Percentiles rank a stretch among this genome's conserved stretches.
These are phyloP conservation scores for Peromyscus melanophrys DNA, from an alignment of 2,797 vertebrate genomes.

Conservation along the genomic window DNA sequence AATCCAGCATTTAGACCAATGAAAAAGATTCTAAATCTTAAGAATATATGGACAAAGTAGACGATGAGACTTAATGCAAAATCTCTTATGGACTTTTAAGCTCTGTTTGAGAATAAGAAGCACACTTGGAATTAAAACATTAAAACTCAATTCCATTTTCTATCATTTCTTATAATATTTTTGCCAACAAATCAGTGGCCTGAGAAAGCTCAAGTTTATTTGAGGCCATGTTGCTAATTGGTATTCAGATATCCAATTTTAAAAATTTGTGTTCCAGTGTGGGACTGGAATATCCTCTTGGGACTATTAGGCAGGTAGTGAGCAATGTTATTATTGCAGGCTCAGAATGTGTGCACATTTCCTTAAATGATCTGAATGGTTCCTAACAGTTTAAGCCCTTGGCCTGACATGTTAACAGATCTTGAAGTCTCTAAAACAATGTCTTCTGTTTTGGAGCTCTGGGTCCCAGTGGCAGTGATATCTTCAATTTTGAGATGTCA, in stretches of 20 bases:
- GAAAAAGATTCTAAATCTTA: conserved; percentile 2
- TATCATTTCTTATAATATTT: conserved; percentile 19
- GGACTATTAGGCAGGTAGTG: conserved; percentile 65
- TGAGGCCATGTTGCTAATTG: conserved; percentile 51
- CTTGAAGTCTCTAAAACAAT: neutral
- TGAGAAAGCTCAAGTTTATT: conserved; percentile 57
- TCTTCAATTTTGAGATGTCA: neutral
- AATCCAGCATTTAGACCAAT: neutral
- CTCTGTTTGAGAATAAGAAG: conserved; percentile 18
- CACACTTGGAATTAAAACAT: neutral
- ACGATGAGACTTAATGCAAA: neutral
- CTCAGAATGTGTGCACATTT: conserved; percentile 3
- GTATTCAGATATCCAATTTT: conserved; percentile 35
- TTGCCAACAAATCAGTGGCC: conserved; percentile 36
- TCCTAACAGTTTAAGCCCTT: neutral
- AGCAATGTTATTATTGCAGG: conserved; percentile 55
- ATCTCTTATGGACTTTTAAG: neutral
- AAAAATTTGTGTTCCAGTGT: conserved; percentile 47
- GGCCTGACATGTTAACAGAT: neutral
- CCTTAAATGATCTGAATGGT: neutral
- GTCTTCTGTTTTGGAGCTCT: neutral
- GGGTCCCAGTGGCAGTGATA: too few relatives aligned
- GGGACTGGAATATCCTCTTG: conserved; percentile 44
- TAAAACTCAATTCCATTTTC: conserved; percentile 5
- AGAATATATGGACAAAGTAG: neutral